Percentiles rank a stretch among this genome's conserved stretches.
These are phyloP conservation scores for Pantherophis guttatus DNA, from an alignment of 2,113 vertebrate species.

Conservation along the genomic window DNA sequence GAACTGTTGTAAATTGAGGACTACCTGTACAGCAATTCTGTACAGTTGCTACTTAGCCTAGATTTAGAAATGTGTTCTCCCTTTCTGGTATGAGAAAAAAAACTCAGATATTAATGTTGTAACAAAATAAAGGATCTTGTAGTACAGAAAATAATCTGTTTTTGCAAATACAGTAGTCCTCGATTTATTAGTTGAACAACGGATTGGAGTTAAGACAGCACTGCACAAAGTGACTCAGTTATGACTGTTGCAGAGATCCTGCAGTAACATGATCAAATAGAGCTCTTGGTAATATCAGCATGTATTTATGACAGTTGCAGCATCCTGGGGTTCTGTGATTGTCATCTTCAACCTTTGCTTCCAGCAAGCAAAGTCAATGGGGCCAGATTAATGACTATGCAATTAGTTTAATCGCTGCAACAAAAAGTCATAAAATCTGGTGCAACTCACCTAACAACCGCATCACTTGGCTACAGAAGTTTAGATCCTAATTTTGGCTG, in stretches of 20 bases:
- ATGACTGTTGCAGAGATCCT: not conserved
- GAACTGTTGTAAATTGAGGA: too few relatives aligned
- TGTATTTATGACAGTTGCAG: not conserved
- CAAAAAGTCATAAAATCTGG: not conserved
- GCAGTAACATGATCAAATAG: not conserved
- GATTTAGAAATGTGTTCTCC: not conserved
- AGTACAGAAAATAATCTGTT: not conserved
- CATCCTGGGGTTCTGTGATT: not conserved
- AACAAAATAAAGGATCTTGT: not conserved
- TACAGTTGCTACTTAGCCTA: not conserved
- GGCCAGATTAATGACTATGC: not conserved
- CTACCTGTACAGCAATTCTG: not conserved
- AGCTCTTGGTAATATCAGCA: not conserved
- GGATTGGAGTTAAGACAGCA: not conserved
- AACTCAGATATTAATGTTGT: not conserved
- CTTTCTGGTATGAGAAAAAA: not conserved
- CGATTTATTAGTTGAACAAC: not conserved
- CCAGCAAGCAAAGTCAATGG: not conserved
- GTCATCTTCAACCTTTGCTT: not conserved
- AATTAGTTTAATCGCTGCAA: not conserved
- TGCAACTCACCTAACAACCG: not conserved
- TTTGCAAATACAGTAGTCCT: not conserved
- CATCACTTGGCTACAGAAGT: not conserved
- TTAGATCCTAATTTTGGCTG: not conserved
- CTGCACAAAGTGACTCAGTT: too few relatives aligned